phyloP scores from a whole-genome alignment of 2,113 vertebrate genomes.

The Jaculus jaculus region DNA sequence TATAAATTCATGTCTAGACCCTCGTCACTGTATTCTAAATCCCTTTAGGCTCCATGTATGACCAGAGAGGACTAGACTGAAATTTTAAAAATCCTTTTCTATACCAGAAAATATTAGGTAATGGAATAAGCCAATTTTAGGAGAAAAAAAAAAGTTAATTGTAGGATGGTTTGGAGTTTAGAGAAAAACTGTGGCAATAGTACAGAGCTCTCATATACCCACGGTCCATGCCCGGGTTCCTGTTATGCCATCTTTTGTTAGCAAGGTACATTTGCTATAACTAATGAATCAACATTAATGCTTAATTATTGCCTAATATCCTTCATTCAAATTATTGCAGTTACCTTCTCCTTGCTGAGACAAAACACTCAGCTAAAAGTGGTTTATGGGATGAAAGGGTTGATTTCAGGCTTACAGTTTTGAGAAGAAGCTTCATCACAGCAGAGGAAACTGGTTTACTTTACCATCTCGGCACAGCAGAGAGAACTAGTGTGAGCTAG shows the following conservation, averaged over 20 bases:
- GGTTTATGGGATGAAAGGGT: too few relatives aligned
- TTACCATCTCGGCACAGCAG: too few relatives aligned
- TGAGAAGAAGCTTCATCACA: too few relatives aligned
- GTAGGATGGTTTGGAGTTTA: conserved; percentile 15
- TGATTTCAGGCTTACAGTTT: too few relatives aligned
- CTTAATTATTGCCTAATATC: background rate
- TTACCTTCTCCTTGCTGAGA: too few relatives aligned
- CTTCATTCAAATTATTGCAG: background rate
- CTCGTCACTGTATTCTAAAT: conserved; percentile 36
- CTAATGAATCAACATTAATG: background rate
- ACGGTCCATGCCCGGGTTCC: background rate
- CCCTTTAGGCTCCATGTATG: conserved; percentile 23
- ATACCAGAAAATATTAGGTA: conserved; percentile 49
- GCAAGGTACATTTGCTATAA: background rate
- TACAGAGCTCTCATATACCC: background rate
- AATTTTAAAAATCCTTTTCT: conserved; percentile 21
- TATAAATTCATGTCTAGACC: conserved; percentile 52
- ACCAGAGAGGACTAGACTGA: conserved; percentile 29
- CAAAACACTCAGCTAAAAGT: too few relatives aligned
- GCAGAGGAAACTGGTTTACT: too few relatives aligned
- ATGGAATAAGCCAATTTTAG: conserved; percentile 30
- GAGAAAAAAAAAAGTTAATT: conserved; percentile 52
- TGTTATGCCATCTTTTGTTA: background rate
- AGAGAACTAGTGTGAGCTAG: too few relatives aligned
- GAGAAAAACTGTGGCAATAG: background rate